Conservation (phyloP, 2,113 vertebrate species). For the Enhydra lutris region DNA sequence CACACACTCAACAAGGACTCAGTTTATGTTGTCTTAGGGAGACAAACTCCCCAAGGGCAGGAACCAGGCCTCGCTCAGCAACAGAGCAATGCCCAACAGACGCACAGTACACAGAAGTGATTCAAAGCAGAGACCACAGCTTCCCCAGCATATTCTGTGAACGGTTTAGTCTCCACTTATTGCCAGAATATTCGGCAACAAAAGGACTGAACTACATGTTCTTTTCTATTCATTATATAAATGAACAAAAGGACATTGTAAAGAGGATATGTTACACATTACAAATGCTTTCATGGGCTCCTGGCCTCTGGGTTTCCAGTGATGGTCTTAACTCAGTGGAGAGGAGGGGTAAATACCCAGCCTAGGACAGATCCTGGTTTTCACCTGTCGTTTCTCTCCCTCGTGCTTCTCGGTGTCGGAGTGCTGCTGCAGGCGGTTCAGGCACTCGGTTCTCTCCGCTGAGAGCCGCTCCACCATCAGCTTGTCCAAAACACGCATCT, state of each 20-base stretch:
- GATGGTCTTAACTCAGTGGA: background rate
- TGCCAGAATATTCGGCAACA: background rate
- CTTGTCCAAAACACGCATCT: constrained; percentile 94
- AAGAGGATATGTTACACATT: background rate
- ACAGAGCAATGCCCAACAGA: background rate
- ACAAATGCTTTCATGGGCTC: background rate
- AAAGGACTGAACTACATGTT: background rate
- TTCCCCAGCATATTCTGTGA: background rate
- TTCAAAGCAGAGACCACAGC: background rate
- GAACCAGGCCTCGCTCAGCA: background rate
- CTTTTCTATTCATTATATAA: background rate
- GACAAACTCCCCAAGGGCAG: background rate
- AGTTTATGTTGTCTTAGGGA: background rate
- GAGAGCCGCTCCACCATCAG: constrained; percentile 92
- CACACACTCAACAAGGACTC: background rate
- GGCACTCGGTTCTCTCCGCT: constrained; percentile 91
- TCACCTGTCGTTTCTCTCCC: constrained; percentile 92
- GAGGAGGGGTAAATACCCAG: background rate
- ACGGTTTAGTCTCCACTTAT: background rate
- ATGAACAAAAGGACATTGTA: background rate
- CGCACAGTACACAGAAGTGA: rapidly evolving
- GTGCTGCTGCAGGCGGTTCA: constrained; percentile 91
- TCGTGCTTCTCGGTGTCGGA: constrained; percentile 84
- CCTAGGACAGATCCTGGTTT: background rate
- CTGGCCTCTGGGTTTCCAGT: background rate